Evolutionary conservation across 2,888 invertebrate genomes (phyloP).

Genomic region (Patella pellucida): DNA sequence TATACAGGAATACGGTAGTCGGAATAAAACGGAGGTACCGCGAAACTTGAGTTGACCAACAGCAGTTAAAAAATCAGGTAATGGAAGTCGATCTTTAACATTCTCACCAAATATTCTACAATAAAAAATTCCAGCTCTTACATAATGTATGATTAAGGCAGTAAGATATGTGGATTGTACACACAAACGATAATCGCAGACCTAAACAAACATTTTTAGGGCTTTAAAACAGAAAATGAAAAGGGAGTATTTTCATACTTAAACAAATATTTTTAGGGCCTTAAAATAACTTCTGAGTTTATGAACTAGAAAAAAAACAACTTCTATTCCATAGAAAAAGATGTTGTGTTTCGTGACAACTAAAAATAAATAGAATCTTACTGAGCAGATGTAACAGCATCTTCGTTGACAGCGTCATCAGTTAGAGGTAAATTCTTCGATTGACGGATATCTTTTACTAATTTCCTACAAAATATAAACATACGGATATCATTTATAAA

Average conservation of each 20-base stretch:
- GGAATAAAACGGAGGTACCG: constrained; percentile 79
- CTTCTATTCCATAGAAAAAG: too few species aligned
- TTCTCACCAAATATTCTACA: constrained; percentile 69
- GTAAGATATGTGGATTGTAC: too few species aligned
- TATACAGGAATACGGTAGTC: constrained; percentile 74
- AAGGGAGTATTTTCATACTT: too few species aligned
- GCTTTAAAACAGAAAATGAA: too few species aligned
- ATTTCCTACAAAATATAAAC: constrained; percentile 63
- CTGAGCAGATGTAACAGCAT: constrained; percentile 73
- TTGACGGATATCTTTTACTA: constrained; percentile 75
- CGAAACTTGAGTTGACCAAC: constrained; percentile 79
- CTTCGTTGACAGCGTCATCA: constrained; percentile 74
- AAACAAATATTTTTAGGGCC: too few species aligned
- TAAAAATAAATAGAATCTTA: constrained; percentile 42
- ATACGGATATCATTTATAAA: neutral
- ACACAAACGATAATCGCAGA: too few species aligned
- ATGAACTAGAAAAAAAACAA: too few species aligned
- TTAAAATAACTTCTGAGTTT: too few species aligned
- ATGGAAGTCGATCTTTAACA: constrained; percentile 58
- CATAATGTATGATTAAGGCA: too few species aligned
- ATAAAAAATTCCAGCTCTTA: constrained; percentile 24
- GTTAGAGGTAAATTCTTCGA: constrained; percentile 75
- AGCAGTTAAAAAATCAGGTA: constrained; percentile 76
- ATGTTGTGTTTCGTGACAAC: too few species aligned
- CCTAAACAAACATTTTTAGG: too few species aligned